Evolutionary conservation across 2,888 invertebrate species (phyloP).

Genomic region (Branchipolynoe longqiensis): DNA sequence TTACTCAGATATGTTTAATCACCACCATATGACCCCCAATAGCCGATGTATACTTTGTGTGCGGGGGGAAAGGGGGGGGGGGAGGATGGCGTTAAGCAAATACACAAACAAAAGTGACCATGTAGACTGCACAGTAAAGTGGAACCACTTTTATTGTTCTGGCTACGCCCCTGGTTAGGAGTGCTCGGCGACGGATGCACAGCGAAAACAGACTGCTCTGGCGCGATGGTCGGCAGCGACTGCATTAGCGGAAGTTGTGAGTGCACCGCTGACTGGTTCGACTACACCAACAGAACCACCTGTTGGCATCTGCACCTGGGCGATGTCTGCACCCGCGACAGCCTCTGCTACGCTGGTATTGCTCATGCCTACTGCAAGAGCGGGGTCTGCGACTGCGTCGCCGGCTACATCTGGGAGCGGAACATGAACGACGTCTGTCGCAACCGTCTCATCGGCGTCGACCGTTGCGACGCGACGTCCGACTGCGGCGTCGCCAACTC

Average conservation of each 20-base stretch:
- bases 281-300: neutral
- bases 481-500: conserved; percentile 17
- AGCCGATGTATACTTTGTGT: no score
- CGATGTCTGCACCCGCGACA: neutral
- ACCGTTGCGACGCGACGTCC: neutral
- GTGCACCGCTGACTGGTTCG: conserved; percentile 32
- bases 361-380: conserved; percentile 20
- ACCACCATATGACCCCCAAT: no score
- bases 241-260: neutral
- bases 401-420: neutral
- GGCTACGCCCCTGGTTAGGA: no score
- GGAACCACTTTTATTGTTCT: no score
- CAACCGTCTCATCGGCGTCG: neutral
- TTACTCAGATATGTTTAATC: no score
- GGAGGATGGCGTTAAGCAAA: no score
- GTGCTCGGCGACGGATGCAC: conserved; percentile 26
- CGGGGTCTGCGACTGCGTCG: conserved; percentile 6
- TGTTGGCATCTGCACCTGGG: conserved; percentile 26
- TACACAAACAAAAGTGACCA: no score
- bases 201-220: neutral
- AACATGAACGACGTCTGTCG: neutral
- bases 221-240: neutral
- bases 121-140: no score
- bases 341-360: conserved; percentile 1
- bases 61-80: no score